A percentile compares a stretch with the other conserved stretches of the same genome.
Evolutionary conservation across 2,113 vertebrate species (phyloP).

Genomic region (Colistium nudipinnis): DNA sequence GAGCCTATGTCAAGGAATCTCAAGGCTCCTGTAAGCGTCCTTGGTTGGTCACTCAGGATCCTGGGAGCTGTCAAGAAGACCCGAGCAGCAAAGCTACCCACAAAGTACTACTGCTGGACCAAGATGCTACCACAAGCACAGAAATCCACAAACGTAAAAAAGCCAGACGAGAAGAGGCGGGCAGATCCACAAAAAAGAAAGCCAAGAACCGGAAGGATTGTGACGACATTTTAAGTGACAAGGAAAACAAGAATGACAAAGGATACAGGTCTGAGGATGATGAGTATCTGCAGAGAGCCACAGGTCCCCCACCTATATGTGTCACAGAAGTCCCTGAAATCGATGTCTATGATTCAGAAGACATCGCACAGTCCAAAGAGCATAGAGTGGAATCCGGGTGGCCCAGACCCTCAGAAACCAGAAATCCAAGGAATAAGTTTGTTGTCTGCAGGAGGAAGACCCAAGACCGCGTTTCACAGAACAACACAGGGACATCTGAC

Average conservation of each 20-base stretch:
- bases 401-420: neutral
- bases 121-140: neutral
- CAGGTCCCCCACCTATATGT: neutral
- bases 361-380: neutral
- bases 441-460: slow-evolving; percentile 11
- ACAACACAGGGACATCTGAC: neutral
- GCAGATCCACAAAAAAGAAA: slow-evolving; percentile 42
- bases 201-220: neutral
- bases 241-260: slow-evolving; percentile 20
- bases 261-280: neutral
- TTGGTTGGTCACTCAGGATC: slow-evolving; percentile 9
- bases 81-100: neutral
- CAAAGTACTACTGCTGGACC: neutral
- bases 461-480: neutral
- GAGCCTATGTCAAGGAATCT: neutral
- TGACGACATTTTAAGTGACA: slow-evolving; percentile 1
- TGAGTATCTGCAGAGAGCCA: neutral
- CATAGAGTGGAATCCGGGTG: neutral
- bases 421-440: slow-evolving; percentile 30
- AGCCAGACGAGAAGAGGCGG: slow-evolving; percentile 24
- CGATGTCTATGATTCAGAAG: neutral
- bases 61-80: neutral
- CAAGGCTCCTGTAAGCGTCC: slow-evolving; percentile 36
- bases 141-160: slow-evolving; percentile 57
- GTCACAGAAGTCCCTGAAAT: neutral